phyloP scores from a whole-genome alignment of 2,797 vertebrate genomes.

The Gorsachius magnificus region DNA sequence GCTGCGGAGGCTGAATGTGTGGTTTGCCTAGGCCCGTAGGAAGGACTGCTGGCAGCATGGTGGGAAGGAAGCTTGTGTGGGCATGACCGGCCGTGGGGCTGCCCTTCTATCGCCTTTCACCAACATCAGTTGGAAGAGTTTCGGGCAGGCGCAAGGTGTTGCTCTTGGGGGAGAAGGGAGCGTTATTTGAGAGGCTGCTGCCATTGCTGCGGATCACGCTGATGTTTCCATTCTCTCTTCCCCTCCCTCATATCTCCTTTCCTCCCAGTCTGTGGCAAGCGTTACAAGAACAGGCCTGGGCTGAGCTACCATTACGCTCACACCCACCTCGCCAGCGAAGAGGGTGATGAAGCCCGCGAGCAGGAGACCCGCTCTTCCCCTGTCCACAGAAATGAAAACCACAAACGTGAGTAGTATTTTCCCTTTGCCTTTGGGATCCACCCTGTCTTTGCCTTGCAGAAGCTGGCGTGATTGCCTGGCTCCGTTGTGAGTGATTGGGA shows the following conservation, averaged over 20 bases:
- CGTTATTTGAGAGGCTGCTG: not conserved
- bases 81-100: not conserved
- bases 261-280: slow-evolving; percentile 91
- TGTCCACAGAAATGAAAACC: slow-evolving; percentile 86
- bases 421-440: not conserved
- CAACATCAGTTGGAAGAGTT: fast-evolving
- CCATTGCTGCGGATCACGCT: not conserved
- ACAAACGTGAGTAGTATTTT: slow-evolving; percentile 88
- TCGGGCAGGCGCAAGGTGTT: not conserved
- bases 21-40: not conserved
- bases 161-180: not conserved
- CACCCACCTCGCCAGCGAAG: slow-evolving; percentile 95
- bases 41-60: not conserved
- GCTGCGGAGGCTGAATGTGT: not conserved
- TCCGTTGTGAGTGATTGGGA: slow-evolving; percentile 21
- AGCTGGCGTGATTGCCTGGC: not conserved
- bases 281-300: slow-evolving; percentile 97
- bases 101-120: not conserved
- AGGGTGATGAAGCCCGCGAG: slow-evolving; percentile 90
- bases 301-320: slow-evolving; percentile 98
- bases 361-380: slow-evolving; percentile 86
- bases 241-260: slow-evolving; percentile 35
- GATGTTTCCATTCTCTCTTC: slow-evolving; percentile 24
- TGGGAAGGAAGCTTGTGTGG: not conserved
- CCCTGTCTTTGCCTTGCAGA: not conserved